Evolutionary conservation across 2,113 vertebrate genomes (phyloP).

Genomic region (Microtus richardsoni): DNA sequence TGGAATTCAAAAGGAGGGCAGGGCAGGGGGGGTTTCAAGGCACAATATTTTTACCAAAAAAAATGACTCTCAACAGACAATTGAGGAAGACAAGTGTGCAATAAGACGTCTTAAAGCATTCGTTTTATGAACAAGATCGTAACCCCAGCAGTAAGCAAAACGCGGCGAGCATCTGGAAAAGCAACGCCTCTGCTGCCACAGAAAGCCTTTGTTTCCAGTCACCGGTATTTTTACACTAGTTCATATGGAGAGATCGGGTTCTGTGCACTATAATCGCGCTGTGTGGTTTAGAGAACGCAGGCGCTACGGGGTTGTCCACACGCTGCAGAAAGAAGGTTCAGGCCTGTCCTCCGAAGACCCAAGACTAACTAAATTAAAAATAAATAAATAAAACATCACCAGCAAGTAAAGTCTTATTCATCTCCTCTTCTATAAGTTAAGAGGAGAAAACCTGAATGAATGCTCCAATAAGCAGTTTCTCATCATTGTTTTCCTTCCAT

Average conservation of each 20-base stretch:
- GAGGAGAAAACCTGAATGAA: not conserved
- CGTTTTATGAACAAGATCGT: not conserved
- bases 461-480: not conserved
- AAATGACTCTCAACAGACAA: not conserved
- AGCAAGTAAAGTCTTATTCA: conserved; percentile 40
- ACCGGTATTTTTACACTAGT: not conserved
- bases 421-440: not conserved
- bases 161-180: conserved; percentile 21
- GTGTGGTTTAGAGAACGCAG: not conserved
- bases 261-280: not conserved
- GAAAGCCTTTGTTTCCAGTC: conserved; percentile 51
- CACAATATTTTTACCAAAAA: conserved; percentile 49
- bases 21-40: not conserved
- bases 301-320: not conserved
- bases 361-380: not conserved
- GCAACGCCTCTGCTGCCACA: not conserved
- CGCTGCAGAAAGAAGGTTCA: not conserved
- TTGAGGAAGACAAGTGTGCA: conserved; percentile 8
- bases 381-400: not conserved
- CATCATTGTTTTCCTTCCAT: not conserved
- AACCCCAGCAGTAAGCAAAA: not conserved
- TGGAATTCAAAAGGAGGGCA: not conserved
- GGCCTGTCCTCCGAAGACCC: not conserved
- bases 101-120: not conserved
- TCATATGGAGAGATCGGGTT: not conserved